A percentile compares a stretch with the other conserved stretches of the same genome.
phyloP scores from a whole-genome alignment of 2,797 vertebrate species.

The Cygnus olor region DNA sequence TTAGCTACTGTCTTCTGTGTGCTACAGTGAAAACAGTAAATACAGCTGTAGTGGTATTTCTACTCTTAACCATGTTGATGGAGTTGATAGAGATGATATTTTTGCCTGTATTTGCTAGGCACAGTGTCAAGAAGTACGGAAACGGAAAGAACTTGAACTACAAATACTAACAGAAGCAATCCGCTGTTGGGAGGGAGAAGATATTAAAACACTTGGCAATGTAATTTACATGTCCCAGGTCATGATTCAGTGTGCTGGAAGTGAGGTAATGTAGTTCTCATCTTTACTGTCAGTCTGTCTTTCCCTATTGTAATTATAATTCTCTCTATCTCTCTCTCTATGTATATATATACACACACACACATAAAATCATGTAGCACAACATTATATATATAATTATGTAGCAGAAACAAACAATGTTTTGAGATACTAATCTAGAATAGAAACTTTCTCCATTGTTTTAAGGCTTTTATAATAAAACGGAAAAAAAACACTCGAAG shows the following conservation, averaged over 20 bases:
- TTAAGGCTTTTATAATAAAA: neutral
- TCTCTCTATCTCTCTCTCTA: too few species aligned
- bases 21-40: neutral
- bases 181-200: slow-evolving; percentile 96
- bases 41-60: neutral
- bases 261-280: slow-evolving; percentile 84
- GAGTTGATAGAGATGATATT: neutral
- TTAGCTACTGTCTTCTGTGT: neutral
- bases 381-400: too few species aligned
- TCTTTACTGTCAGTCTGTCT: neutral
- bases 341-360: accelerated
- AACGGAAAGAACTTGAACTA: slow-evolving; percentile 95
- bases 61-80: neutral
- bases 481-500: neutral
- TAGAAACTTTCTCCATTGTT: neutral
- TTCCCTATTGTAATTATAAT: neutral
- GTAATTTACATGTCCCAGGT: slow-evolving; percentile 97
- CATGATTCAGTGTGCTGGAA: slow-evolving; percentile 90
- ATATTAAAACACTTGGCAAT: slow-evolving; percentile 91
- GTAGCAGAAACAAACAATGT: neutral
- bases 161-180: slow-evolving; percentile 97
- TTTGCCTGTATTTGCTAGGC: slow-evolving; percentile 74
- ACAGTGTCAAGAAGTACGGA: slow-evolving; percentile 96
- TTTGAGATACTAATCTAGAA: neutral
- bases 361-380: too few species aligned